phyloP scores from a whole-genome alignment of 2,113 vertebrate genomes.

The Centropus bengalensis region DNA sequence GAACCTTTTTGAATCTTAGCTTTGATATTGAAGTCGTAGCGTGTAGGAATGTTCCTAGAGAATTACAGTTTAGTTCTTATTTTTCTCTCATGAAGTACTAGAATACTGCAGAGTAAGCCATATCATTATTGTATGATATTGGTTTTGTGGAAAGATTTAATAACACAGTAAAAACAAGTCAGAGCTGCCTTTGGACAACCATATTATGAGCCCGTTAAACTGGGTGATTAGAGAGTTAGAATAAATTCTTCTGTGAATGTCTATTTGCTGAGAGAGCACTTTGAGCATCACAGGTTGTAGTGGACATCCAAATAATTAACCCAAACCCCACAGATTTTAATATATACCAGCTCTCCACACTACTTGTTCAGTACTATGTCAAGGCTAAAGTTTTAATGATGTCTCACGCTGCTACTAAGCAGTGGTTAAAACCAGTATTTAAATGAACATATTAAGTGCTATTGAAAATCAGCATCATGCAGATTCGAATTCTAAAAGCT shows the following conservation, averaged over 20 bases:
- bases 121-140: neutral
- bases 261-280: neutral
- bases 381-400: constrained; percentile 46
- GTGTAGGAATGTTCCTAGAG: neutral
- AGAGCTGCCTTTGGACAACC: neutral
- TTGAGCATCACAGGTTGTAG: neutral
- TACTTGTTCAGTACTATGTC: constrained; percentile 5
- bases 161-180: neutral
- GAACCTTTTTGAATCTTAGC: neutral
- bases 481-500: neutral
- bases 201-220: neutral
- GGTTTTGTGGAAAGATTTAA: neutral
- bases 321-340: constrained; percentile 20
- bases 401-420: constrained; percentile 47
- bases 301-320: neutral
- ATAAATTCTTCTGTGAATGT: constrained; percentile 9
- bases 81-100: neutral
- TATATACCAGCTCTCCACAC: constrained; percentile 16
- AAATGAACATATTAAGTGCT: neutral
- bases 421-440: constrained; percentile 51
- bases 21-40: neutral
- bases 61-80: neutral
- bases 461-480: constrained; percentile 2
- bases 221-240: constrained; percentile 1
- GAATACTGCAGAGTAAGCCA: neutral